Base-by-base conservation (phyloP, 1,140 invertebrate genomes). In the Phocides pigmalion region DNA sequence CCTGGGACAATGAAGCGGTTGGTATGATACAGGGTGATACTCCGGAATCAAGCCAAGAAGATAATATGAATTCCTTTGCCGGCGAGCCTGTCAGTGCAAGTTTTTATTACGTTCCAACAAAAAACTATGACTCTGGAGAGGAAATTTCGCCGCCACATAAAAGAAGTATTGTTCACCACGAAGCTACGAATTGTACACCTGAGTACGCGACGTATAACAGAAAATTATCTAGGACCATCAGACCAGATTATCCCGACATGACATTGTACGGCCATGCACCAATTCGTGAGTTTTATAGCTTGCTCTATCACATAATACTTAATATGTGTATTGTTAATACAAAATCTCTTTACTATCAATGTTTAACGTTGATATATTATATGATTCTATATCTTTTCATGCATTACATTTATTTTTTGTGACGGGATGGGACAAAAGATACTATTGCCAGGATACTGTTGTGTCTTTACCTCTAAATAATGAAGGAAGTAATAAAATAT, bases 1-100 rank as follows among this genome's bases (percentile, higher is more conserved):
- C 95, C 5, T 95, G 95, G 95, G 95, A 95, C 68, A 87, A 95
- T 68, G 95, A 95, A 72, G 95, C 95, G 68, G 95, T 95, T 70
- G 94, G 93, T 12, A 94, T 94, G 72, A 91, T 95, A 11, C 89
- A 93, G 14, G 85, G 93, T 39, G 94, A 95, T 64, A 85, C 81
- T n/a, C 70, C 90, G 3, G 91, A 92, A 16, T 87, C 91, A 8
- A 91, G 80, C 58, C 86, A 90, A 20, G 91, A 88, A 49, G 91
- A 93, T 9, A 92, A 92, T 64, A 80, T 87, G 35, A 84, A 88
- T 67, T 90, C 89, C 1, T 92, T 89, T 37, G 80, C 74, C 25
- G 91, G 91, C 15, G 93, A 93, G 74, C 92, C 92, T 35, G 87
- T 90, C 32, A 92, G 90, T 76, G 92, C 92, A n/a, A 89, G 90